Percentiles rank a stretch among this genome's conserved stretches.
phyloP scores from a whole-genome alignment of 2,888 invertebrate genomes.

The Enchytraeus crypticus region DNA sequence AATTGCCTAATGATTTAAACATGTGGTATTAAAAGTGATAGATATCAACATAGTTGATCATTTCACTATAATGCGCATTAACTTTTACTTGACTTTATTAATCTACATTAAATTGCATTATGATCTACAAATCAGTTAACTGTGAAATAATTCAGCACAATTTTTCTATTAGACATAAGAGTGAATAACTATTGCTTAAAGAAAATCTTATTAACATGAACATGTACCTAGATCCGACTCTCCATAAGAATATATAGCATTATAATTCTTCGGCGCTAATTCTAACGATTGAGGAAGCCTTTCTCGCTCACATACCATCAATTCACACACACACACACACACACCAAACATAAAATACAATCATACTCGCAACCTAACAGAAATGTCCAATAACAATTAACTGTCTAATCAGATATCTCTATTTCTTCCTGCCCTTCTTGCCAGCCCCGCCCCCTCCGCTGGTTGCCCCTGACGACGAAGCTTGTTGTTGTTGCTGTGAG shows the following conservation, averaged over 20 bases:
- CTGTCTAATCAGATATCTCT: background rate
- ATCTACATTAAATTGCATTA: too few relatives aligned
- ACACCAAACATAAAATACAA: too few relatives aligned
- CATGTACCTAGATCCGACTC: too few relatives aligned
- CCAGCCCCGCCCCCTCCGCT: conserved; percentile 1
- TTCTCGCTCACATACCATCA: background rate
- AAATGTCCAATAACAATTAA: too few relatives aligned
- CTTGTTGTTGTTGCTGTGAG: background rate
- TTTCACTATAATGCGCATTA: too few relatives aligned
- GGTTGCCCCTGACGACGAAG: background rate
- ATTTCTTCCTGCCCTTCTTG: conserved; percentile 5
- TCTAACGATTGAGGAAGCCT: background rate
- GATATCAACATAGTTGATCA: too few relatives aligned
- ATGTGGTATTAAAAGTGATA: too few relatives aligned
- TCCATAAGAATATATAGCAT: background rate
- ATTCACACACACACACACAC: background rate
- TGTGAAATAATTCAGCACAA: background rate
- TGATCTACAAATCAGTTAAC: too few relatives aligned
- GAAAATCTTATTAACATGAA: too few relatives aligned
- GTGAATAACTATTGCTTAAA: background rate
- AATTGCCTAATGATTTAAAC: too few relatives aligned
- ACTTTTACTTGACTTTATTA: too few relatives aligned
- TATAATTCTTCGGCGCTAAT: background rate
- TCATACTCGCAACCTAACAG: too few relatives aligned
- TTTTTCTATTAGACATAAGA: background rate